phyloP scores from a whole-genome alignment of 2,888 invertebrate species.

The Drosophila longiperda region DNA sequence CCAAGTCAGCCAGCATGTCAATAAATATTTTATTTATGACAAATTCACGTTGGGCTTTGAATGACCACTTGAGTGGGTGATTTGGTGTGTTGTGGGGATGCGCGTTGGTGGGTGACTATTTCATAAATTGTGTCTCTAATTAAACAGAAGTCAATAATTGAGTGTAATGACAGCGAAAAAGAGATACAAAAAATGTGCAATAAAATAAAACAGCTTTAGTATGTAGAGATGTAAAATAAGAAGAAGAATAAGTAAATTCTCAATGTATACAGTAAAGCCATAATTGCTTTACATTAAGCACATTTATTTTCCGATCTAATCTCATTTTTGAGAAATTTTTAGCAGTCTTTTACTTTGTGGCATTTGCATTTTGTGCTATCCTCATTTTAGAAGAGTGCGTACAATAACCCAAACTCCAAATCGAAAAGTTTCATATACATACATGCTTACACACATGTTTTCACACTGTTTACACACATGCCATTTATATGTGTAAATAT shows the following conservation, averaged over 20 bases:
- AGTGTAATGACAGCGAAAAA: neutral
- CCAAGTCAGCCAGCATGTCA: slow-evolving; percentile 28
- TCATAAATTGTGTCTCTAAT: slow-evolving; percentile 34
- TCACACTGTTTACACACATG: neutral
- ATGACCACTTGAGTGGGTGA: slow-evolving; percentile 2
- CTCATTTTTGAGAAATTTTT: neutral
- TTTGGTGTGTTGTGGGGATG: slow-evolving; percentile 9
- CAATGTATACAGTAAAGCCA: neutral
- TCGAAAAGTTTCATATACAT: slow-evolving; percentile 22
- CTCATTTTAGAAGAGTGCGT: slow-evolving; percentile 24
- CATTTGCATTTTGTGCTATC: slow-evolving; percentile 9
- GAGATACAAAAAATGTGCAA: neutral
- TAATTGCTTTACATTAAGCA: neutral
- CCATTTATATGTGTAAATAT: slow-evolving; percentile 11
- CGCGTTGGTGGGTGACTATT: slow-evolving; percentile 2
- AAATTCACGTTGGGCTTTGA: slow-evolving; percentile 55
- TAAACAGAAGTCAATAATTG: slow-evolving; percentile 27
- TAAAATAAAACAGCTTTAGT: neutral
- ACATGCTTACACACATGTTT: slow-evolving; percentile 6
- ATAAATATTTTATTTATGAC: slow-evolving; percentile 74
- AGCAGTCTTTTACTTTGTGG: slow-evolving; percentile 1
- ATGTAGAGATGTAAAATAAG: neutral
- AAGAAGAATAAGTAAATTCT: neutral
- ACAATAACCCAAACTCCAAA: slow-evolving; percentile 33
- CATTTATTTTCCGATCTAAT: neutral